Evolutionary conservation across 2,888 invertebrate species (phyloP), one percentile per base, ranked within the genome.

Genomic region (Invenusta paracnida): DNA sequence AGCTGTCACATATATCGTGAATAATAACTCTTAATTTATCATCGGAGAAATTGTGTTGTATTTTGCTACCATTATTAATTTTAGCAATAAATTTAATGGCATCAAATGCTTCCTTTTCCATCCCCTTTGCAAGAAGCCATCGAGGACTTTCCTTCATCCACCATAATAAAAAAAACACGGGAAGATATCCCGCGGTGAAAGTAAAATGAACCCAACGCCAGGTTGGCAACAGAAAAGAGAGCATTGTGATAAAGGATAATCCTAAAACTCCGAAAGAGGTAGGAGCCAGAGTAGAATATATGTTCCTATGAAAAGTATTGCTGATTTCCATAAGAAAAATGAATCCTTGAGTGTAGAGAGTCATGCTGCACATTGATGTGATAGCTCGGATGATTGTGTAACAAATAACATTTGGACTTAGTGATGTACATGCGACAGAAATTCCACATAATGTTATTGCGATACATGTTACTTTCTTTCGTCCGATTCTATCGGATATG

Each of bases 171-270:
- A 73, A 23, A 2, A 73, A 13, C 25, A 23, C 17, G 5, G 73
- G 73, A 5, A 13, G 27, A 73, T 73, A 13, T 5, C 5, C 11
- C 2, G 2, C 2, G 2, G 5, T 5, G 5, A 73, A 13, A 13
- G 73, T 23, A 73, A 13, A 73, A 73, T 73, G 73, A 73, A 5
- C 27, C 73, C 73, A 73, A n/a, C 73, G 73, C 73, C 73, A 73
- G 17, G 73, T n/a, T 73, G 73, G 73, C 73, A 73, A 23, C 73
- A 73, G 23, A 73, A 23, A 73, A 23, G 73, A 73, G 5, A 73
- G 2, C 23, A 73, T 5, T n/a, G 73, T 23, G 27, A n/a, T 13
- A 5, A 73, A 5, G 2, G 73, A 73, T 5, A 73, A 25, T 13
- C 73, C 27, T 2, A 73, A 2, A 23, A 73, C 2, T 5, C 73